phyloP scores from a whole-genome alignment of 2,888 invertebrate species.

The Brassicogethes aeneus region DNA sequence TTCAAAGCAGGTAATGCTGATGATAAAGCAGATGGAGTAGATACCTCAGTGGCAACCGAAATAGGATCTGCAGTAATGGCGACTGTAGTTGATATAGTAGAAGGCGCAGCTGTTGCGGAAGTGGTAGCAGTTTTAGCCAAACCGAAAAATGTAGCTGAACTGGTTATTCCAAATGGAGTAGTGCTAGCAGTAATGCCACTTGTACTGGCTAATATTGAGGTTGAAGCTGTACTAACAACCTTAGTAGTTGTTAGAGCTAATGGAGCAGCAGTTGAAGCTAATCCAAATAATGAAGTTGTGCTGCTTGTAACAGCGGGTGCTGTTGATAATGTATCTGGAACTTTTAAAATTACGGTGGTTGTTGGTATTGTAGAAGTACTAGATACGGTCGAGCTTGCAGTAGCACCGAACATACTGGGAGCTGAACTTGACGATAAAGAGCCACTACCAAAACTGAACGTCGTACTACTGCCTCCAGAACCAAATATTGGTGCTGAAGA shows the following conservation, averaged over 20 bases:
- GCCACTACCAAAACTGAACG: conserved; percentile 1
- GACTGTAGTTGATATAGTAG: conserved; percentile 15
- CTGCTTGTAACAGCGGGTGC: conserved; percentile 6
- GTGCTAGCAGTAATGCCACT: conserved; percentile 8
- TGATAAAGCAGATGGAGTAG: conserved; percentile 10
- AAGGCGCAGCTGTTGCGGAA: conserved; percentile 13
- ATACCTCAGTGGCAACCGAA: no score
- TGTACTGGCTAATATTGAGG: conserved; percentile 2
- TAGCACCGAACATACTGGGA: background rate
- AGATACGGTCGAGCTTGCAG: conserved; percentile 2
- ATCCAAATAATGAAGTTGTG: conserved; percentile 5
- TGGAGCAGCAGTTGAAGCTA: conserved; percentile 8
- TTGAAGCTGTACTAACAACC: conserved; percentile 1
- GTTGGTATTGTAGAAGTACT: conserved; percentile 1
- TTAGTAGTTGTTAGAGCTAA: conserved; percentile 5
- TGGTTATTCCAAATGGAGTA: background rate
- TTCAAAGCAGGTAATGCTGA: conserved; percentile 23
- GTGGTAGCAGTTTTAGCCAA: conserved; percentile 9
- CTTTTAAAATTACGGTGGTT: no score
- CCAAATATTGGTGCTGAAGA: background rate
- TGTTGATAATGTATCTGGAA: background rate
- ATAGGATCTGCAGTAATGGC: no score
- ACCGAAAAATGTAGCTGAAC: background rate
- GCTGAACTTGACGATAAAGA: background rate
- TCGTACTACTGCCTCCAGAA: background rate